Conservation (phyloP, 2,797 vertebrate species). For the Catamblyrhynchus diadema region DNA sequence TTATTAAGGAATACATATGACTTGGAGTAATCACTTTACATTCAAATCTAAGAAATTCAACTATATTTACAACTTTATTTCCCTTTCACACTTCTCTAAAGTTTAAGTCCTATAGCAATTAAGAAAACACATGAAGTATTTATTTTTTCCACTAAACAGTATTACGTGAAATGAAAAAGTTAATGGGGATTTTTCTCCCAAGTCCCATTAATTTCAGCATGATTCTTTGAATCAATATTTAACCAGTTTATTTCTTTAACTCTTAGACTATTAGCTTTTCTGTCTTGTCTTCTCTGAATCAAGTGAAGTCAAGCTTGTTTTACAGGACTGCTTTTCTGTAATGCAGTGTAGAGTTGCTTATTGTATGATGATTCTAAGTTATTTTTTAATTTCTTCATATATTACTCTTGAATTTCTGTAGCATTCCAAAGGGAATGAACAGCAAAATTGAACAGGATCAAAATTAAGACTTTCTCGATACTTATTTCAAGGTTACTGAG, state of each 20-base stretch:
- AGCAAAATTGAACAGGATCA: not conserved
- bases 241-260: not conserved
- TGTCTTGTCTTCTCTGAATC: not conserved
- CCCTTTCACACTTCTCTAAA: not conserved
- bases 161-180: not conserved
- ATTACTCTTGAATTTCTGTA: not conserved
- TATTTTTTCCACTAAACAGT: not conserved
- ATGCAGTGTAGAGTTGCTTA: not conserved
- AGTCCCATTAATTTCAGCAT: not conserved
- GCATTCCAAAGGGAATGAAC: not conserved
- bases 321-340: not conserved
- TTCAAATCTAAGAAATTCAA: not conserved
- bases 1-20: not conserved
- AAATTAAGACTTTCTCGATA: not conserved
- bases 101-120: not conserved
- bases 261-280: not conserved
- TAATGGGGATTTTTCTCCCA: not conserved
- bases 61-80: not conserved
- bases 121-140: not conserved
- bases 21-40: not conserved
- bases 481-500: not conserved
- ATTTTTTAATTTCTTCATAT: not conserved
- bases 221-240: not conserved
- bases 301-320: not conserved
- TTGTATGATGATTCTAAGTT: not conserved